These are phyloP conservation scores for Acropora tenuis DNA, from an alignment of 64 coral and sea anemone species.

Conservation along the genomic window DNA sequence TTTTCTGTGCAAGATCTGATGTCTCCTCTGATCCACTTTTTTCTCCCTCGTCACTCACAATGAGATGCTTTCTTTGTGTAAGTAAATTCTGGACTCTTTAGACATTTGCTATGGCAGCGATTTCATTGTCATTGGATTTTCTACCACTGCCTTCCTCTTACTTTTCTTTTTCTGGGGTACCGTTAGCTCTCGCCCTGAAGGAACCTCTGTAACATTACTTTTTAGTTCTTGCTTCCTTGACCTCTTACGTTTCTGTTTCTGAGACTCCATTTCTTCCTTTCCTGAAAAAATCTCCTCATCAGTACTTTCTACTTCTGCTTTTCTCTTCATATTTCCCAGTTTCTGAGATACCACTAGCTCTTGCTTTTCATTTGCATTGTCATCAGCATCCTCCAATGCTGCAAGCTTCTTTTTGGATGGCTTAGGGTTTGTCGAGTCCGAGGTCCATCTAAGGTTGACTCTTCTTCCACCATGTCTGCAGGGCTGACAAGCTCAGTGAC, in stretches of 20 bases:
- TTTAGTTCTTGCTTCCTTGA: not conserved
- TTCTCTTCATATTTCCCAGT: conserved; percentile 14
- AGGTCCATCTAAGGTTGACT: conserved; percentile 18
- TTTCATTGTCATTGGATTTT: not conserved
- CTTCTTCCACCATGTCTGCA: conserved; percentile 11
- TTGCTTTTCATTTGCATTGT: conserved; percentile 4
- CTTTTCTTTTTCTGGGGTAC: conserved; percentile 27
- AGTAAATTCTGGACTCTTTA: conserved; percentile 34
- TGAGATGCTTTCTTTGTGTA: not conserved
- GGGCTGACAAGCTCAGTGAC: conserved; percentile 29
- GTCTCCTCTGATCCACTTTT: conserved; percentile 10
- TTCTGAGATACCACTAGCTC: not conserved
- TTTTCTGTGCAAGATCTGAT: conserved; percentile 10
- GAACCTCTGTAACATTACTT: conserved; percentile 3
- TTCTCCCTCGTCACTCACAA: not conserved
- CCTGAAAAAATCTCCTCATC: not conserved
- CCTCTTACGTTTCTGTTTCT: conserved; percentile 21
- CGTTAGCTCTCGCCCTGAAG: conserved; percentile 15
- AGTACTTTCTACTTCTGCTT: conserved; percentile 4
- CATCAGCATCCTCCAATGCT: conserved; percentile 1
- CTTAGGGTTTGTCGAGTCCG: conserved; percentile 21
- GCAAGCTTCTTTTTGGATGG: conserved; percentile 33
- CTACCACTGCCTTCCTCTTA: conserved; percentile 10
- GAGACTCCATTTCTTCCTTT: conserved; percentile 7
- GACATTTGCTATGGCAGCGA: conserved; percentile 12